Base-by-base conservation (phyloP, 1,140 invertebrate genomes). In the Nebria ingens region DNA sequence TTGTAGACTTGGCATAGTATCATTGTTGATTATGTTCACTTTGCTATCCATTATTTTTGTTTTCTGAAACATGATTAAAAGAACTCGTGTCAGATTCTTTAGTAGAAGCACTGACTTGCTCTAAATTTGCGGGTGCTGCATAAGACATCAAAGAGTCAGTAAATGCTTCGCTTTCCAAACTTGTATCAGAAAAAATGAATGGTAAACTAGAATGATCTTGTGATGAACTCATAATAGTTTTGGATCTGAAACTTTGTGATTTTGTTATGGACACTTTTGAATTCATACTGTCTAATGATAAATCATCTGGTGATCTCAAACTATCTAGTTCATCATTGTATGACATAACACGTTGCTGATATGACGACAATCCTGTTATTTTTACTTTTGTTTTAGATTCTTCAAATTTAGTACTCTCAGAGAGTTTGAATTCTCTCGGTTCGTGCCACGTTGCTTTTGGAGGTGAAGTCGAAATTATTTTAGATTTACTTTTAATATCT, bases 211-310 rank as follows among this genome's bases (percentile, higher is more conserved):
- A 11, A 45, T 45, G 40, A 6, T 45, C 17, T 45, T 45, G 40
- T 11, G 40, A 12, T 17, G 40, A 11, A 45, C 15, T 45, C 4
- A 45, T 45, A 9, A 45, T 45, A 17, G 40, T 12, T 45, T 45
- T 45, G 6, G 40, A 74, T 57, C 81, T 76, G 62, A 84, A 84
- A 64, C 82, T 84, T 52, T 82, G 78, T 3, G 81, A 82, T 64
- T 84, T 84, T 17, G 79, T 74, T 29, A 83, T 75, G 19, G 76
- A 74, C 62, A 75, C 79, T 54, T 73, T 64, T 13, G 67, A 65
- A 60, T 73, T 73, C 1, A 68, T 59, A 19, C 65, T 72, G 58
- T 76, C 73, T 19, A 71, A 68, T 13, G 38, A 72, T 55, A 58
- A 70, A 70, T 69, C 73, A 60, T 59, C 65, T 15, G 74, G 56